Conservation (phyloP, 2,113 vertebrate species). For the Stegostoma tigrinum region DNA sequence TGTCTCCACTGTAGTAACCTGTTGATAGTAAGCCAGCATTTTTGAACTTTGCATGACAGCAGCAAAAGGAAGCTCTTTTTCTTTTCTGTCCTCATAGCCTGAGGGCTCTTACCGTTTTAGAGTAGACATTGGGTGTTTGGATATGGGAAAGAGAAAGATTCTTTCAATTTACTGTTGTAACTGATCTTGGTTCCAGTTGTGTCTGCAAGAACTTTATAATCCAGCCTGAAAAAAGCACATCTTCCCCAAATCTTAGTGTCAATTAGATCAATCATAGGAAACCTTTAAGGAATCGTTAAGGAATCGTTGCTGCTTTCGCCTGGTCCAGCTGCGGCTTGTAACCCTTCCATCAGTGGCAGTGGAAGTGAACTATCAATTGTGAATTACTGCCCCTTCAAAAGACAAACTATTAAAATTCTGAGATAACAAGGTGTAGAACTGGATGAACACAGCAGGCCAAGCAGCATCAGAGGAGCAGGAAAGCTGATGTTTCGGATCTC, state of each 20-base stretch:
- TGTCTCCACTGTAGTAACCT: not conserved
- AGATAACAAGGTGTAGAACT: too few relatives aligned
- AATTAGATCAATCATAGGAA: not conserved
- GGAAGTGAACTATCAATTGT: not conserved
- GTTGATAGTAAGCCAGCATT: not conserved
- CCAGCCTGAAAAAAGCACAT: not conserved
- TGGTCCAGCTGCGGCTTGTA: not conserved
- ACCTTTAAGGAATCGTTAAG: not conserved
- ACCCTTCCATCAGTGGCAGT: not conserved
- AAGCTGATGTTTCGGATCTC: too few relatives aligned
- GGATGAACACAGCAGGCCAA: too few relatives aligned
- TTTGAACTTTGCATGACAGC: not conserved
- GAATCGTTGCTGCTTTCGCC: not conserved
- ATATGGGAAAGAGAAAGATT: not conserved
- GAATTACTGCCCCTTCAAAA: not conserved
- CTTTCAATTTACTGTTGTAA: not conserved
- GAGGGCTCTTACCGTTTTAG: not conserved
- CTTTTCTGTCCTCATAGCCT: constrained; percentile 12
- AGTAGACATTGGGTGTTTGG: not conserved
- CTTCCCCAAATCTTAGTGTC: not conserved
- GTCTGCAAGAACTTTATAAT: too few relatives aligned
- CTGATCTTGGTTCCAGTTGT: constrained; percentile 12
- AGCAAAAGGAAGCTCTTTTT: not conserved
- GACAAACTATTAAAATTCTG: not conserved
- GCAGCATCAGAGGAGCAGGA: too few relatives aligned